Evolutionary conservation across 2,113 vertebrate species (phyloP).

Genomic region (Pseudopodoces humilis): DNA sequence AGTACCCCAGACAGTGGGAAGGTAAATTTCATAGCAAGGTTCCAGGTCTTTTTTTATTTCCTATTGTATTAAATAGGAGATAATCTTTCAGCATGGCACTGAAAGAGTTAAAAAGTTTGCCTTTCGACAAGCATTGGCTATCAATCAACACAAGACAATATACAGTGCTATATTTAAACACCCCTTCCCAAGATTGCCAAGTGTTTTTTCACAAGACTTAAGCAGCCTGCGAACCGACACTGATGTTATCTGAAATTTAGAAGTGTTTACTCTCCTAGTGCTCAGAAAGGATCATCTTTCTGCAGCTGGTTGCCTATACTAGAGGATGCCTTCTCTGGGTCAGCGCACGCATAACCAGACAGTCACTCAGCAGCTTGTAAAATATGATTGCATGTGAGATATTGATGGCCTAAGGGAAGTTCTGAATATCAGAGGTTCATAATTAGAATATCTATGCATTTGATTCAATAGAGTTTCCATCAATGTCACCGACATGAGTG

Average conservation of each 20-base stretch:
- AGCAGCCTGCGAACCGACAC: background rate
- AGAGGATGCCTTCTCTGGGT: background rate
- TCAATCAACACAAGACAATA: conserved; percentile 8
- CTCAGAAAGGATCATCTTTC: conserved; percentile 12
- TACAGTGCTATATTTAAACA: background rate
- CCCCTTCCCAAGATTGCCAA: background rate
- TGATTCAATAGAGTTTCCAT: conserved; percentile 59
- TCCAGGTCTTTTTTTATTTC: background rate
- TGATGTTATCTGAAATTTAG: conserved; percentile 12
- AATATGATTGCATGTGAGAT: conserved; percentile 57
- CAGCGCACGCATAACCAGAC: conserved; percentile 8
- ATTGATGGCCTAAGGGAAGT: conserved; percentile 55
- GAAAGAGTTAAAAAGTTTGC: background rate
- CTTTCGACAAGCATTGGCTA: background rate
- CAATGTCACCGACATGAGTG: conserved; percentile 62
- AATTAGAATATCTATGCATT: conserved; percentile 55
- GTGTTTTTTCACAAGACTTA: background rate
- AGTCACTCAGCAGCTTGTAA: conserved; percentile 37
- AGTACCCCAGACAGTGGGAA: background rate
- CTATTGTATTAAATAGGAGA: background rate
- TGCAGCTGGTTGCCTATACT: background rate
- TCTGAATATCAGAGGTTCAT: conserved; percentile 60
- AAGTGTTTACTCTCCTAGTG: background rate
- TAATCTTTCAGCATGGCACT: background rate
- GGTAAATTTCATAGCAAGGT: background rate